A percentile compares a stretch with the other conserved stretches of the same genome.
These are phyloP conservation scores for Argyrosomus regius DNA, from an alignment of 2,797 vertebrate genomes.

Conservation along the genomic window DNA sequence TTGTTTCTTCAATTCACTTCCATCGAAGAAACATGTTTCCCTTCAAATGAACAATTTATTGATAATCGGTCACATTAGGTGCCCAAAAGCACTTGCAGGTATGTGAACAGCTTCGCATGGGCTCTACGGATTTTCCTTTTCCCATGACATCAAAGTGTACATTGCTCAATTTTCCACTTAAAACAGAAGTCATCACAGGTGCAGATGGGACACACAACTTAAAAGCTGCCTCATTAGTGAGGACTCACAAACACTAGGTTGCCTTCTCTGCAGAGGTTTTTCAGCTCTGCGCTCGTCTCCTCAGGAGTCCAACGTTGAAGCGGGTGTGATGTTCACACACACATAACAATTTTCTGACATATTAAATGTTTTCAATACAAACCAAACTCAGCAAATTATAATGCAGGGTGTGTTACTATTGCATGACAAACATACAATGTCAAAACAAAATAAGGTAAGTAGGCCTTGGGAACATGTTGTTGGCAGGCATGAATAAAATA, in stretches of 20 bases:
- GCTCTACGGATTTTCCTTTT: slow-evolving; percentile 92
- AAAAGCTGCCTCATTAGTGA: slow-evolving; percentile 93
- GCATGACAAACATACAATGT: slow-evolving; percentile 75
- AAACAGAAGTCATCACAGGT: slow-evolving; percentile 99
- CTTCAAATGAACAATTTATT: slow-evolving; percentile 99
- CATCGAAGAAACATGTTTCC: slow-evolving; percentile 97
- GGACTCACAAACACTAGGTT: slow-evolving; percentile 93
- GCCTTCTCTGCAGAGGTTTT: slow-evolving; percentile 85
- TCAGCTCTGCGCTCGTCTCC: slow-evolving; percentile 83
- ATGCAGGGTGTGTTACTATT: slow-evolving; percentile 63
- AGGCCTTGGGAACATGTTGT: slow-evolving; percentile 60
- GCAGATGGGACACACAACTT: slow-evolving; percentile 96
- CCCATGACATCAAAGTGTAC: slow-evolving; percentile 97
- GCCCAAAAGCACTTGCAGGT: slow-evolving; percentile 92
- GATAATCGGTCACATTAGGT: slow-evolving; percentile 97
- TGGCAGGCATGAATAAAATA: slow-evolving; percentile 65
- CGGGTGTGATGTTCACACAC: slow-evolving; percentile 61
- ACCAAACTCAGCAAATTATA: slow-evolving; percentile 73
- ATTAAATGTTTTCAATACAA: slow-evolving; percentile 72
- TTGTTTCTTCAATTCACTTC: slow-evolving; percentile 95
- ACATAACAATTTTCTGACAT: slow-evolving; percentile 57
- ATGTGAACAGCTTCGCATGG: slow-evolving; percentile 95
- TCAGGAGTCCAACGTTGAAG: slow-evolving; percentile 76
- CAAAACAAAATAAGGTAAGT: slow-evolving; percentile 66
- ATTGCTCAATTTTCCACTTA: slow-evolving; percentile 98